A percentile compares a stretch with the other conserved stretches of the same genome.
Evolutionary conservation across 2,797 vertebrate genomes (phyloP).

Genomic region (Botia almorhae): DNA sequence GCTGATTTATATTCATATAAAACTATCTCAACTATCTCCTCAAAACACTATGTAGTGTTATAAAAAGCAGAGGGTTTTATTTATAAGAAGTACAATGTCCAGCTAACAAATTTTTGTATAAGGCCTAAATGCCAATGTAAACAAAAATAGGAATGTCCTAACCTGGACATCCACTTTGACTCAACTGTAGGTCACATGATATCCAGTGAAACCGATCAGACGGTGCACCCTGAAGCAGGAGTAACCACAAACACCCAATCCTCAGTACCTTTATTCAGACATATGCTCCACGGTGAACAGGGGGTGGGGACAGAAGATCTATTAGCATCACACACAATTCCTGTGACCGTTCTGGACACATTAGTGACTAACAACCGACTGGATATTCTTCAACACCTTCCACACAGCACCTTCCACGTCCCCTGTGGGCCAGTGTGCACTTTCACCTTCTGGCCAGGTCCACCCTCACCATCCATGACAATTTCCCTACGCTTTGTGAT

Average conservation of each 20-base stretch:
- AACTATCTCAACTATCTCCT: no score
- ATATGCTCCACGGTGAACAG: not conserved
- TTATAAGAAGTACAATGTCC: not conserved
- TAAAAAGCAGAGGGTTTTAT: not conserved
- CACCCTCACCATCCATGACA: conserved; percentile 48
- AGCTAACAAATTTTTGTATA: not conserved
- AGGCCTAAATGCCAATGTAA: not conserved
- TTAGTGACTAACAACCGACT: conserved; percentile 3
- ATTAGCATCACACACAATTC: not conserved
- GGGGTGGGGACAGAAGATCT: not conserved
- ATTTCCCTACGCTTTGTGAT: conserved; percentile 67
- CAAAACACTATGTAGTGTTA: no score
- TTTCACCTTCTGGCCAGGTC: conserved; percentile 6
- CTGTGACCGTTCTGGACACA: conserved; percentile 4
- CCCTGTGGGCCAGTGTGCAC: conserved; percentile 25
- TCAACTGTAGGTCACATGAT: not conserved
- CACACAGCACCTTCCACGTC: conserved; percentile 37
- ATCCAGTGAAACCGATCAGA: not conserved
- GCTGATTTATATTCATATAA: not conserved
- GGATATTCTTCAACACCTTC: conserved; percentile 16
- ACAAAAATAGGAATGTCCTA: not conserved
- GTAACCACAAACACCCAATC: conserved; percentile 8
- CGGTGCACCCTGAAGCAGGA: not conserved
- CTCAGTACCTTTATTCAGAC: not conserved
- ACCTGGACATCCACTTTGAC: not conserved